phyloP scores from a whole-genome alignment of 2,888 invertebrate species.

The Germaria angustata region DNA sequence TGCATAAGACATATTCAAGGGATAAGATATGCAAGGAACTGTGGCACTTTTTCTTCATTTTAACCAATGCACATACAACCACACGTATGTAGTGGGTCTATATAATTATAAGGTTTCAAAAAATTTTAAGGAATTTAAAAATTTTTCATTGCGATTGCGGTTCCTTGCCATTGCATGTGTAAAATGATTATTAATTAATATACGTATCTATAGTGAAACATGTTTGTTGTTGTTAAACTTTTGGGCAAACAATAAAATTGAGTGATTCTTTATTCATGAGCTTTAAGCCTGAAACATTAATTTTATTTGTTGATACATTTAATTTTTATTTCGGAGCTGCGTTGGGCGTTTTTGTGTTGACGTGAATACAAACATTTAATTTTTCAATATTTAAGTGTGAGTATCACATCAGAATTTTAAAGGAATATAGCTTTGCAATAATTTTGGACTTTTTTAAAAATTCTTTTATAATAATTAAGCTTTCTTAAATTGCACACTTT shows the following conservation, averaged over 20 bases:
- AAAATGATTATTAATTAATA: conserved; percentile 57
- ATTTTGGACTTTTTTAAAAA: not conserved
- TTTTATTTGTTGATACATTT: conserved; percentile 36
- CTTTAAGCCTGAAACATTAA: conserved; percentile 43
- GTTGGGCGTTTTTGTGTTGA: conserved; percentile 74
- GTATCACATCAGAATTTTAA: not conserved
- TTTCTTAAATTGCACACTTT: not conserved
- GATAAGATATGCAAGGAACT: not conserved
- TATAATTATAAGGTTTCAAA: conserved; percentile 60
- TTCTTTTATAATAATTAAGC: not conserved
- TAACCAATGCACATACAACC: conserved; percentile 20
- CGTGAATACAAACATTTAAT: conserved; percentile 71
- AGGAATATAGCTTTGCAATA: not conserved
- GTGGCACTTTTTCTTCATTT: not conserved
- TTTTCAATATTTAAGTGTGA: conserved; percentile 50
- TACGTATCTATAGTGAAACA: not conserved
- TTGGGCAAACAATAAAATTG: conserved; percentile 55
- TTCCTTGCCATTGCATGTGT: conserved; percentile 9
- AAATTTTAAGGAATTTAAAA: conserved; percentile 60
- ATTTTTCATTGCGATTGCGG: conserved; percentile 31
- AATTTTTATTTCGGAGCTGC: not conserved
- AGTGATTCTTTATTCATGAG: conserved; percentile 65
- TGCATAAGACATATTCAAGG: not conserved
- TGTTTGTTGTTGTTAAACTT: conserved; percentile 6
- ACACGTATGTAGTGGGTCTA: not conserved